Evolutionary conservation across 2,888 invertebrate genomes (phyloP).

Genomic region (Plebejus melissa): DNA sequence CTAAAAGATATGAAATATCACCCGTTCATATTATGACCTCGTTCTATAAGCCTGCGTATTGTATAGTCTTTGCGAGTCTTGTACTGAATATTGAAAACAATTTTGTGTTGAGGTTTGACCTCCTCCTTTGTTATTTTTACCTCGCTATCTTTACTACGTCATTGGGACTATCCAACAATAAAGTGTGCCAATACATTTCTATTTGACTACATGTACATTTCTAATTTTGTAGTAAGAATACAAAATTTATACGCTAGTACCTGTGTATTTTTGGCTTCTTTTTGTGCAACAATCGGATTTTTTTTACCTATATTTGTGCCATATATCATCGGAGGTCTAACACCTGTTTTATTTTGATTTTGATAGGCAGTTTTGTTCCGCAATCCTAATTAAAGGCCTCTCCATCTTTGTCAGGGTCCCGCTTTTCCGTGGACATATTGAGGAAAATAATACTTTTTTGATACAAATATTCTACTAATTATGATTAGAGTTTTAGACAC

Average conservation of each 20-base stretch:
- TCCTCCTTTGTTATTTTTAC: not conserved
- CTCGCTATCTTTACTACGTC: not conserved
- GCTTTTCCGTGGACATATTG: not conserved
- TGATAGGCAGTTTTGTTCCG: conserved; percentile 6
- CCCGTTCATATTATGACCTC: not conserved
- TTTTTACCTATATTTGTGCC: not conserved
- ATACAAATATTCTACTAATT: not conserved
- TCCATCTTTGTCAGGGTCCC: not conserved
- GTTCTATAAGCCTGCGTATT: not conserved
- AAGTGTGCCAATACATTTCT: not conserved
- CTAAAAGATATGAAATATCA: conserved; percentile 14
- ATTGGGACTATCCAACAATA: not conserved
- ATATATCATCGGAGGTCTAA: not conserved
- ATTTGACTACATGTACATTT: too few relatives aligned
- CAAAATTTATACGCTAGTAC: not conserved
- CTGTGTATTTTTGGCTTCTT: not conserved
- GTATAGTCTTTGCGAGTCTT: not conserved
- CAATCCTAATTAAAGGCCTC: not conserved
- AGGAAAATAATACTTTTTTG: not conserved
- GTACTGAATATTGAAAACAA: not conserved
- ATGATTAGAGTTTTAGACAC: not conserved
- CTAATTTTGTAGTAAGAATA: too few relatives aligned
- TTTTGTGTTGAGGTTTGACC: not conserved
- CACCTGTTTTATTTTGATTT: conserved; percentile 2
- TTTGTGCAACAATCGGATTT: not conserved